Conservation (phyloP, 2,113 vertebrate species). For the Thermophis baileyi region DNA sequence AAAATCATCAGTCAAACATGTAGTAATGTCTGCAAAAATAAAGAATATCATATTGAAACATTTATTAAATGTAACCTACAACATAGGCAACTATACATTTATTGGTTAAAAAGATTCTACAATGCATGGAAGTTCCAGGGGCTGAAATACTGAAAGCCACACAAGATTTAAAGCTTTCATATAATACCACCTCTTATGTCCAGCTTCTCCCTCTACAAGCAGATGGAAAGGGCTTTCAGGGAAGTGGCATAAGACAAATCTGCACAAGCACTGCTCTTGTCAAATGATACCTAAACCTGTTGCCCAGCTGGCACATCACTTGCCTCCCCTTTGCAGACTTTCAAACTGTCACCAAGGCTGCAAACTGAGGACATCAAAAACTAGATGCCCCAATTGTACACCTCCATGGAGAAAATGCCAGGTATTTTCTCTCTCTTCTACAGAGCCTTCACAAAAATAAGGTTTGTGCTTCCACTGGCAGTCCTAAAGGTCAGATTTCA, state of each 20-base stretch:
- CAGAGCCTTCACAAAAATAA: not conserved
- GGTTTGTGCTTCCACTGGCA: not conserved
- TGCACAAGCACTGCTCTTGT: not conserved
- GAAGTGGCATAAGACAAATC: not conserved
- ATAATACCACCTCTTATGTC: not conserved
- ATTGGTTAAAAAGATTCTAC: fast-evolving
- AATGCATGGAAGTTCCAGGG: not conserved
- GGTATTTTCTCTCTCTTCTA: not conserved
- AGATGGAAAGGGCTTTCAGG: not conserved
- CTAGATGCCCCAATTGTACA: not conserved
- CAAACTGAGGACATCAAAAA: not conserved
- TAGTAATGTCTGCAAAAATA: conserved; percentile 76
- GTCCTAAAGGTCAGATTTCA: not conserved
- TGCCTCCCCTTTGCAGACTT: not conserved
- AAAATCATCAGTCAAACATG: conserved; percentile 71
- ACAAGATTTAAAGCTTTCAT: not conserved
- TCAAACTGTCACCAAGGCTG: not conserved
- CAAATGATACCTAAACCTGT: not conserved
- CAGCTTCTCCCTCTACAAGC: not conserved
- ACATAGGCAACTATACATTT: fast-evolving
- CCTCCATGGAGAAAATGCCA: not conserved
- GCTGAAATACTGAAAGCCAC: not conserved
- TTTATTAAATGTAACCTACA: not conserved
- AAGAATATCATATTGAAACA: not conserved
- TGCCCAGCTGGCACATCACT: not conserved